Evolutionary conservation across 2,797 vertebrate genomes (phyloP).

Genomic region (Xenops minutus): DNA sequence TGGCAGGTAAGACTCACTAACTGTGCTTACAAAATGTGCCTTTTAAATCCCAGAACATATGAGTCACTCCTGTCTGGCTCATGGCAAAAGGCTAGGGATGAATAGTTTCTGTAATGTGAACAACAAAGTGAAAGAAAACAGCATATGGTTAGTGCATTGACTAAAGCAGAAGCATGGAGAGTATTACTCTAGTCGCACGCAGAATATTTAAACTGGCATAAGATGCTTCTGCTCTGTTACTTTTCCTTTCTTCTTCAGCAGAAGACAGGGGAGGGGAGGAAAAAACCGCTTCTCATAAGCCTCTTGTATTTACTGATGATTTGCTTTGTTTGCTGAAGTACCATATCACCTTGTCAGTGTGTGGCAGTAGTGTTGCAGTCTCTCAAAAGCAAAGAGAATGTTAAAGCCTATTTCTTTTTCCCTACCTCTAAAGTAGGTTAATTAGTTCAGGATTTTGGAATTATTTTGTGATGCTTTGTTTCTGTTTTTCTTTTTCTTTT

Average conservation of each 20-base stretch:
- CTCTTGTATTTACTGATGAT: background rate
- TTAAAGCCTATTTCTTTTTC: background rate
- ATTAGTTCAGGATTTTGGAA: background rate
- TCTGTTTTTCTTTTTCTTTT: too few relatives aligned
- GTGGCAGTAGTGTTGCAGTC: background rate
- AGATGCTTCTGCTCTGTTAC: background rate
- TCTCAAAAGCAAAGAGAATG: background rate
- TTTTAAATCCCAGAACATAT: constrained; percentile 31
- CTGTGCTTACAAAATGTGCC: background rate
- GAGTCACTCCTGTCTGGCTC: constrained; percentile 33
- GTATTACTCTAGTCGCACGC: background rate
- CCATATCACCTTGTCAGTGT: background rate
- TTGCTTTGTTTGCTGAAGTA: background rate
- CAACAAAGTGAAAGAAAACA: background rate
- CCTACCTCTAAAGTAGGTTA: background rate
- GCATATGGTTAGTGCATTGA: background rate
- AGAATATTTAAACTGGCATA: background rate
- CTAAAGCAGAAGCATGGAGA: background rate
- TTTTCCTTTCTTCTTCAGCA: background rate
- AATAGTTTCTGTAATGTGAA: background rate
- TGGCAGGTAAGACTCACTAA: background rate
- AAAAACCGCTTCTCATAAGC: background rate
- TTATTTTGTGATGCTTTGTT: background rate
- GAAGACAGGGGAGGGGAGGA: accelerated
- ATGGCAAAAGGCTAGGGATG: background rate